Conservation (phyloP, 2,113 vertebrate species). For the Callocephalon fimbriatum region DNA sequence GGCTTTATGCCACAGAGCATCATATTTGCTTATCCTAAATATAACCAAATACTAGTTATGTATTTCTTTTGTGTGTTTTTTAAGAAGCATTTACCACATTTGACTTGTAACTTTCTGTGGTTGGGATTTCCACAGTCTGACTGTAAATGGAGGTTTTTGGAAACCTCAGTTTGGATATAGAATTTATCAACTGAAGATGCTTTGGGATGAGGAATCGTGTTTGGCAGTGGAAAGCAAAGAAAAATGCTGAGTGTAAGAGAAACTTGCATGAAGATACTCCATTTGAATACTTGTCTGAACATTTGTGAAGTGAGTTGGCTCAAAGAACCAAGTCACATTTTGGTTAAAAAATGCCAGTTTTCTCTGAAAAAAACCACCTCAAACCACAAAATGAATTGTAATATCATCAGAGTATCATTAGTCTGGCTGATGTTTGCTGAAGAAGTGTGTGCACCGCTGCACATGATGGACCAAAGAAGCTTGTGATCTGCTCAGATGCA, state of each 20-base stretch:
- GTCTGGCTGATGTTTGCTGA: neutral
- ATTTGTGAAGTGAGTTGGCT: neutral
- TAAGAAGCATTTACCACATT: neutral
- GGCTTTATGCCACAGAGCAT: neutral
- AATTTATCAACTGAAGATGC: neutral
- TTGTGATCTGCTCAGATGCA: neutral
- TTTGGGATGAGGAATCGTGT: neutral
- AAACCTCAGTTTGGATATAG: neutral
- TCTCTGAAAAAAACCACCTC: neutral
- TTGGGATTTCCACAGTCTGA: neutral
- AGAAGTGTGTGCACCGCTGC: neutral
- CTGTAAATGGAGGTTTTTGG: neutral
- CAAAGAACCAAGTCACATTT: neutral
- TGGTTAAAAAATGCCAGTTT: neutral
- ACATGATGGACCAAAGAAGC: neutral
- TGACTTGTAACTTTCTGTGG: neutral
- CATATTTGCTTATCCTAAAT: conserved; percentile 8
- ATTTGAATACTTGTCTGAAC: neutral
- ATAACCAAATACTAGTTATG: neutral
- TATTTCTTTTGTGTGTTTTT: neutral
- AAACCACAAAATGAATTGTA: neutral
- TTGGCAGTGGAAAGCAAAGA: neutral
- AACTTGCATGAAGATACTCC: neutral
- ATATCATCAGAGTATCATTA: neutral
- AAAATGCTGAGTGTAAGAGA: neutral